A percentile compares a stretch with the other conserved stretches of the same genome.
These are phyloP conservation scores for Mormyrops attenuatus DNA, from an alignment of 2,797 vertebrate species.

Conservation along the genomic window DNA sequence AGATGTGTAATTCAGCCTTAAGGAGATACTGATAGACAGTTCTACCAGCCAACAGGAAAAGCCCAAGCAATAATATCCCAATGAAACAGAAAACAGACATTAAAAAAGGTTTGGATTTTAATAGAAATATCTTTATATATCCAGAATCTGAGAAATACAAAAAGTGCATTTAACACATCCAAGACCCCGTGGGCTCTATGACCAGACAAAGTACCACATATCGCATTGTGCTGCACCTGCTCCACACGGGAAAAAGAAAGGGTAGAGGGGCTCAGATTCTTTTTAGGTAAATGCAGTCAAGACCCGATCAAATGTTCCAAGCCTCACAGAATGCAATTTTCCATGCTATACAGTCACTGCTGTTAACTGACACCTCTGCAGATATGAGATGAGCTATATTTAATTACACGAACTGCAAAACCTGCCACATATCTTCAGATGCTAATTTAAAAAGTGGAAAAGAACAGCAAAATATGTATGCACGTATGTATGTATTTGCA, in stretches of 20 bases:
- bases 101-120: slow-evolving; percentile 62
- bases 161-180: slow-evolving; percentile 66
- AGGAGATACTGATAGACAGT: slow-evolving; percentile 53
- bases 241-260: slow-evolving; percentile 55
- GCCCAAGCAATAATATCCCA: slow-evolving; percentile 56
- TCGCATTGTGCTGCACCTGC: slow-evolving; percentile 42
- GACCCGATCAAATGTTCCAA: slow-evolving; percentile 55
- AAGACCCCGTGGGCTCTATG: slow-evolving; percentile 46
- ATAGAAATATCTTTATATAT: slow-evolving; percentile 56
- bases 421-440: slow-evolving; percentile 19
- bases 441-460: slow-evolving; percentile 34
- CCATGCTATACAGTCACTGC: slow-evolving; percentile 52
- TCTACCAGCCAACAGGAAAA: slow-evolving; percentile 49
- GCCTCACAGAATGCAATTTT: slow-evolving; percentile 54
- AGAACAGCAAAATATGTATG: not conserved
- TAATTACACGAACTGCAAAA: slow-evolving; percentile 35
- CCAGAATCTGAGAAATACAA: slow-evolving; percentile 69
- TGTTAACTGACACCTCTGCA: slow-evolving; percentile 37
- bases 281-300: slow-evolving; percentile 56
- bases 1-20: not conserved
- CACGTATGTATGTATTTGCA: slow-evolving; percentile 8
- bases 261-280: slow-evolving; percentile 37
- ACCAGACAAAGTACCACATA: slow-evolving; percentile 50
- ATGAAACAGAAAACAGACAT: slow-evolving; percentile 58
- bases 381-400: slow-evolving; percentile 42